Evolutionary conservation across 2,888 invertebrate genomes (phyloP).

Genomic region (Sphaerophoria rueppellii): DNA sequence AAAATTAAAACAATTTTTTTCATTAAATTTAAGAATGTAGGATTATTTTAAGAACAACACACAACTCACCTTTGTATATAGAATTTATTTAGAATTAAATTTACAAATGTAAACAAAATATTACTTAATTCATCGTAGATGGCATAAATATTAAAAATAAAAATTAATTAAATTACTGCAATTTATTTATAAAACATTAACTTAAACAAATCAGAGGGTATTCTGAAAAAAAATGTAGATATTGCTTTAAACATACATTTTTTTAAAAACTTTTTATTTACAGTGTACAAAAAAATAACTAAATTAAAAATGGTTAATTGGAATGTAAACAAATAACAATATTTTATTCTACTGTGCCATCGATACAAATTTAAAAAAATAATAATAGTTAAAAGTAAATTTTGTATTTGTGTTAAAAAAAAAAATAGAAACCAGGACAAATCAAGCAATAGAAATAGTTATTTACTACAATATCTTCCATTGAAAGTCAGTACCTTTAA

Average conservation of each 20-base stretch:
- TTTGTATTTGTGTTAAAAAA: slow-evolving; percentile 7
- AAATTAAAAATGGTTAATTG: slow-evolving; percentile 50
- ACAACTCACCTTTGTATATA: slow-evolving; percentile 69
- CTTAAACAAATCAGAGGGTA: slow-evolving; percentile 24
- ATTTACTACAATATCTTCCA: slow-evolving; percentile 49
- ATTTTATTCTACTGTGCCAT: slow-evolving; percentile 70
- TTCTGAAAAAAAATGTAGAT: slow-evolving; percentile 56
- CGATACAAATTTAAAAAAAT: slow-evolving; percentile 1
- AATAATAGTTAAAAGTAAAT: slow-evolving; percentile 37
- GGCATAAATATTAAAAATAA: slow-evolving; percentile 53
- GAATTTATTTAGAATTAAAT: slow-evolving; percentile 58
- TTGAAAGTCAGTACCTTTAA: slow-evolving; percentile 34
- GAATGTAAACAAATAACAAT: slow-evolving; percentile 43
- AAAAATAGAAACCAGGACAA: slow-evolving; percentile 3
- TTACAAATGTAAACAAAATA: slow-evolving; percentile 48
- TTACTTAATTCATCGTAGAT: slow-evolving; percentile 73
- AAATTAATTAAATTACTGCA: slow-evolving; percentile 44
- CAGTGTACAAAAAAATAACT: slow-evolving; percentile 55
- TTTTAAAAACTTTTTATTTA: slow-evolving; percentile 39
- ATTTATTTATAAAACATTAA: slow-evolving; percentile 65
- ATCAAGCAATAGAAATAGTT: slow-evolving; percentile 54
- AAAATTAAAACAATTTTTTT: slow-evolving; percentile 47
- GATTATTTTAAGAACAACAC: slow-evolving; percentile 56
- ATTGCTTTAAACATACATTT: slow-evolving; percentile 33
- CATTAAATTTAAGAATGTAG: slow-evolving; percentile 54